These are phyloP conservation scores for Polia nebulosa DNA, from an alignment of 2,888 invertebrate genomes.

Conservation along the genomic window DNA sequence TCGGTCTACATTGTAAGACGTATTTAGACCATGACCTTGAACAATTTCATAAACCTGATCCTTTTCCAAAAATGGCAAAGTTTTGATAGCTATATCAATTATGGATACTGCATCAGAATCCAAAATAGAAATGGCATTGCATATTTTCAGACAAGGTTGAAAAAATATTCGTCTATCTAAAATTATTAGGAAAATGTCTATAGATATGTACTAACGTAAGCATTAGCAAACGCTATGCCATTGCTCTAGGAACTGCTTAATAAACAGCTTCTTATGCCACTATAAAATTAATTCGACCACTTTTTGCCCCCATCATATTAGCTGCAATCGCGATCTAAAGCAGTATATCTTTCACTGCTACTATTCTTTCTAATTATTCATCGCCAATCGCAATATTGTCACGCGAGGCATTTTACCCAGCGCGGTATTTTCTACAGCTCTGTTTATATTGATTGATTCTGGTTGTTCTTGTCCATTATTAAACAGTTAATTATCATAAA, in stretches of 20 bases:
- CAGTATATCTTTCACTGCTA: slow-evolving; percentile 43
- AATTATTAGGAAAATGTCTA: too few relatives aligned
- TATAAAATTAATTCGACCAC: slow-evolving; percentile 19
- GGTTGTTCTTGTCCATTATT: background rate
- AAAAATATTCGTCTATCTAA: too few relatives aligned
- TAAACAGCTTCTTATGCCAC: slow-evolving; percentile 9
- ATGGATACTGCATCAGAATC: too few relatives aligned
- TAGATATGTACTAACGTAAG: background rate
- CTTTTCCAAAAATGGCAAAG: too few relatives aligned
- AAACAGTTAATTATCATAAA: background rate
- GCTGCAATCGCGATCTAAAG: slow-evolving; percentile 29
- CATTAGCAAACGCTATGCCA: slow-evolving; percentile 1
- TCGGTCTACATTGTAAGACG: background rate
- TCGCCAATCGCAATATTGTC: slow-evolving; percentile 20
- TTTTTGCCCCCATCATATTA: slow-evolving; percentile 32
- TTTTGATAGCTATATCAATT: too few relatives aligned
- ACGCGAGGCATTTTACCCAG: slow-evolving; percentile 33
- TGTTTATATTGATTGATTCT: slow-evolving; percentile 9
- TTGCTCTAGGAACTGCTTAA: slow-evolving; percentile 44
- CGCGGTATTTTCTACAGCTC: slow-evolving; percentile 17
- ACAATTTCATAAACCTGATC: background rate
- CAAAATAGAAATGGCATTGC: too few relatives aligned
- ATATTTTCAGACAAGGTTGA: background rate
- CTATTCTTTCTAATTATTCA: slow-evolving; percentile 36
- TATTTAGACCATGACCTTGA: too few relatives aligned